These are phyloP conservation scores for Oedothorax gibbosus DNA, from an alignment of 1,140 invertebrate species.

Conservation along the genomic window DNA sequence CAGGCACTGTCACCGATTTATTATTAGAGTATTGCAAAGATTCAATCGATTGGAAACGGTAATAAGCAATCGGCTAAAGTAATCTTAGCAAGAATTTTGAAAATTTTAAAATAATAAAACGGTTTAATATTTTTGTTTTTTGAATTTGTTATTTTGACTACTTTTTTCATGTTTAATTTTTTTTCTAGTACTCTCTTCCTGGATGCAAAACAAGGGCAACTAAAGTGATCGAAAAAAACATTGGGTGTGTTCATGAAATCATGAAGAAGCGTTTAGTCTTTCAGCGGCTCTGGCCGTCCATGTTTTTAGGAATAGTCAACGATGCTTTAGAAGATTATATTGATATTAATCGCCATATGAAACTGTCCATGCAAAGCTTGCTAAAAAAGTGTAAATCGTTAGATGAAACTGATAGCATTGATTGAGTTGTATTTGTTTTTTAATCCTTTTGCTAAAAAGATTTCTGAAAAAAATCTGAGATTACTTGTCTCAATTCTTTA, in stretches of 20 bases:
- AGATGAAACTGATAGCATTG: conserved; percentile 52
- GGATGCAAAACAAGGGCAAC: conserved; percentile 50
- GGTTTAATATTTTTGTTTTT: background rate
- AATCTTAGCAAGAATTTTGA: too few species aligned
- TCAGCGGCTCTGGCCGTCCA: conserved; percentile 60
- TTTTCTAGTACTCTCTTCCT: conserved; percentile 53
- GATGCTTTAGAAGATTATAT: conserved; percentile 59
- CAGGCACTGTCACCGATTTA: too few species aligned
- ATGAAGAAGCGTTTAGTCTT: conserved; percentile 59
- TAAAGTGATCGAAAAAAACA: conserved; percentile 50
- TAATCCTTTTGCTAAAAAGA: conserved; percentile 41
- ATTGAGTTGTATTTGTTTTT: conserved; percentile 33
- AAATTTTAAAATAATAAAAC: too few species aligned
- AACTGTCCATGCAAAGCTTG: conserved; percentile 59
- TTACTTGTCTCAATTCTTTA: conserved; percentile 22
- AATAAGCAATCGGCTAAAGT: too few species aligned
- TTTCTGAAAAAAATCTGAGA: conserved; percentile 8
- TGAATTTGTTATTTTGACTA: background rate
- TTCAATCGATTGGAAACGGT: too few species aligned
- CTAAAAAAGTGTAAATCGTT: conserved; percentile 59
- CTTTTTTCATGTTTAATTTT: background rate
- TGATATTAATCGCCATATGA: conserved; percentile 59
- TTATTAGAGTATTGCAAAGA: too few species aligned
- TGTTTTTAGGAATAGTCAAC: conserved; percentile 56
- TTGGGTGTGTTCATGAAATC: conserved; percentile 32